Conservation (phyloP, 2,797 vertebrate species). For the Ptychadena robeensis region DNA sequence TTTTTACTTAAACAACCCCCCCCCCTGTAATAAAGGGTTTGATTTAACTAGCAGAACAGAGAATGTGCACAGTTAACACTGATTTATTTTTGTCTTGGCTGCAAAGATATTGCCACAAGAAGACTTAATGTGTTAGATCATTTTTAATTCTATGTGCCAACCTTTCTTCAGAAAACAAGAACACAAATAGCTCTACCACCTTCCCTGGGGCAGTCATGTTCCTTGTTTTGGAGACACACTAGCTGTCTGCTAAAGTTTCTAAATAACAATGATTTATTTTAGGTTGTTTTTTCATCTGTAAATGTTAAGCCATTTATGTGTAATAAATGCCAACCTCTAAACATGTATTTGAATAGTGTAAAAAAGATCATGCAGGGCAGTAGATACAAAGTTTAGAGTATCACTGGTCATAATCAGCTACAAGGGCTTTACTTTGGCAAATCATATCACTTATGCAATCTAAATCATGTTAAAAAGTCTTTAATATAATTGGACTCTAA, state of each 20-base stretch:
- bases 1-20: no score
- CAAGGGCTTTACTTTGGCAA: no score
- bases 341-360: background rate
- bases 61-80: background rate
- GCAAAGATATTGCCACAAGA: background rate
- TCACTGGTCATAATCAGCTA: no score
- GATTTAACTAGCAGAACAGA: background rate
- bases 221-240: background rate
- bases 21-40: no score
- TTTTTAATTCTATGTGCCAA: background rate
- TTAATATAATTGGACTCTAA: no score
- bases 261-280: background rate
- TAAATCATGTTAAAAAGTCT: no score
- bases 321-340: background rate
- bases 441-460: no score
- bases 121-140: constrained; percentile 2
- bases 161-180: constrained; percentile 5
- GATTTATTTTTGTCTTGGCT: background rate
- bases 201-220: background rate
- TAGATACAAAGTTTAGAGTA: no score
- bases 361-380: background rate
- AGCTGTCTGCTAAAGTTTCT: background rate
- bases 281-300: background rate
- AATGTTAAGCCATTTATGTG: background rate
- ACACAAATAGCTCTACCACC: background rate